phyloP scores from a whole-genome alignment of 2,113 vertebrate species.

The Eleginops maclovinus region DNA sequence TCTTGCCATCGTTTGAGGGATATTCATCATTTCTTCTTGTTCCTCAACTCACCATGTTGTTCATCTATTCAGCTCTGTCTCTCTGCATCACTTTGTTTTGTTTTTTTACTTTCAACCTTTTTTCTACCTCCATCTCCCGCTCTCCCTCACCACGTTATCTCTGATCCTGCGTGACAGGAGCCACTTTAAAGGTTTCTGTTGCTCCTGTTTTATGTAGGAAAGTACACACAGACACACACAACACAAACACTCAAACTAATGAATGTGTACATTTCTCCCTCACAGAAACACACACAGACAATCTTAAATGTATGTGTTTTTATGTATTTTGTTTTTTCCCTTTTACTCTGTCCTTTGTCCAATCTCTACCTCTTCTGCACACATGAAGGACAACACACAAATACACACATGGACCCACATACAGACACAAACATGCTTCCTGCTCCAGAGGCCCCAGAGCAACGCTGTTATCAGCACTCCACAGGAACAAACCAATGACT shows the following conservation, averaged over 20 bases:
- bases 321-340: constrained; percentile 30
- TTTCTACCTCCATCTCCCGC: not conserved
- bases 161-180: constrained; percentile 38
- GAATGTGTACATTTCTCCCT: not conserved
- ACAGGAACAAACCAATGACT: constrained; percentile 72
- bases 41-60: constrained; percentile 13
- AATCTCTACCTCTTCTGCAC: constrained; percentile 40
- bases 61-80: constrained; percentile 9
- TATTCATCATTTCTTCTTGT: constrained; percentile 17
- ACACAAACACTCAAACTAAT: constrained; percentile 27
- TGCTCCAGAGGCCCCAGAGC: constrained; percentile 62
- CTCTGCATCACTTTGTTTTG: constrained; percentile 16
- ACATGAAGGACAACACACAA: constrained; percentile 35
- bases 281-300: not conserved
- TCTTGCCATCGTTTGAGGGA: not conserved
- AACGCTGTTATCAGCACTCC: constrained; percentile 74
- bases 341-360: constrained; percentile 31
- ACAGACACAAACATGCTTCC: constrained; percentile 32
- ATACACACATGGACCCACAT: constrained; percentile 19
- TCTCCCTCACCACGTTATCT: not conserved
- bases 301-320: constrained; percentile 24
- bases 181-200: constrained; percentile 40
- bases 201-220: constrained; percentile 39
- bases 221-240: not conserved
- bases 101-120: constrained; percentile 16